These are phyloP conservation scores for Drosophila colorata DNA, from an alignment of 2,888 invertebrate species.

Conservation along the genomic window DNA sequence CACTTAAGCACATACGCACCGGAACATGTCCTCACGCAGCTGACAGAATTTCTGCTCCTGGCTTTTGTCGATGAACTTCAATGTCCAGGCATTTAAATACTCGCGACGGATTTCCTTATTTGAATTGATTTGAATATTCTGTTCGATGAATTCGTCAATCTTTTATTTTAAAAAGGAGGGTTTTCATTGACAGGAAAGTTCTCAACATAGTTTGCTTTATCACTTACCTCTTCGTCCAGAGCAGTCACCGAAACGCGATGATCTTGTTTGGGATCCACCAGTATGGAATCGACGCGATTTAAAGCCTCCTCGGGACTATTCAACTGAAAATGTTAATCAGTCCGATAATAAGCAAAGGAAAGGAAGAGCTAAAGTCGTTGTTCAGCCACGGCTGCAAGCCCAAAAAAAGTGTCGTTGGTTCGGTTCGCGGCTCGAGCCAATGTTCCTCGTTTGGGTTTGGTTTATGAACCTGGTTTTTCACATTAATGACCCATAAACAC, in stretches of 20 bases:
- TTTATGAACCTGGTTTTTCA: too few relatives aligned
- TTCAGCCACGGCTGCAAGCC: too few relatives aligned
- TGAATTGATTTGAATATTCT: slow-evolving; percentile 94
- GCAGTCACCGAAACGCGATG: slow-evolving; percentile 83
- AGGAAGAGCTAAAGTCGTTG: too few relatives aligned
- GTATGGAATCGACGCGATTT: slow-evolving; percentile 83
- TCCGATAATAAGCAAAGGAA: too few relatives aligned
- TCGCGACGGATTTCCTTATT: slow-evolving; percentile 94
- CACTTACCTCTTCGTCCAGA: slow-evolving; percentile 83
- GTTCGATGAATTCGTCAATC: slow-evolving; percentile 93
- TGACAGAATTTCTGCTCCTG: slow-evolving; percentile 95
- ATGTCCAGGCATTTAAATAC: slow-evolving; percentile 94
- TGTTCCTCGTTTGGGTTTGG: too few relatives aligned
- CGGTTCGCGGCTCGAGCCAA: too few relatives aligned
- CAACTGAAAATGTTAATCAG: slow-evolving; percentile 69
- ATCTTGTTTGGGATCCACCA: slow-evolving; percentile 80
- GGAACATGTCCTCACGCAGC: slow-evolving; percentile 96
- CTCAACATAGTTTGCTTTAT: not conserved
- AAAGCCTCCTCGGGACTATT: slow-evolving; percentile 83
- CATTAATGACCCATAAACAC: too few relatives aligned
- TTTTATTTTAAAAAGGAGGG: slow-evolving; percentile 82
- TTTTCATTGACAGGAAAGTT: not conserved
- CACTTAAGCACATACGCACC: slow-evolving; percentile 83
- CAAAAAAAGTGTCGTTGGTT: too few relatives aligned
- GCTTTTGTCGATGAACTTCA: slow-evolving; percentile 92